phyloP scores from a whole-genome alignment of 2,113 vertebrate genomes.

The Pycnonotus jocosus region DNA sequence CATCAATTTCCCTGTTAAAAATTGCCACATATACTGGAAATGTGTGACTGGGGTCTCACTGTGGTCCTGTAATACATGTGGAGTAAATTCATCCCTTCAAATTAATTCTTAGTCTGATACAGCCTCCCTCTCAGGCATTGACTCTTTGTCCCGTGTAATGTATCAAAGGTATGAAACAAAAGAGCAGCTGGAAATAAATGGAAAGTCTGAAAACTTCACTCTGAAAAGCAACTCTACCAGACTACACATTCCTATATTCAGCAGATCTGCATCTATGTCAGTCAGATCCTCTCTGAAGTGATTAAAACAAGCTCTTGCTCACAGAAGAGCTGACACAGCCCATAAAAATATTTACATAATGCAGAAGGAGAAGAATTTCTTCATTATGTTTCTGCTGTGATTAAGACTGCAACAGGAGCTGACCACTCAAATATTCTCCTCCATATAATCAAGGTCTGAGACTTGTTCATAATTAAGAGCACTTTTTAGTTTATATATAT shows the following conservation, averaged over 20 bases:
- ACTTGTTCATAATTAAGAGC: background rate
- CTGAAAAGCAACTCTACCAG: background rate
- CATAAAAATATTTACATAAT: conserved; percentile 6
- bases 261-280: background rate
- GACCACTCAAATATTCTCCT: background rate
- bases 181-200: background rate
- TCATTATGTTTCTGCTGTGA: background rate
- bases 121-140: background rate
- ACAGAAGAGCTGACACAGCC: conserved; percentile 16
- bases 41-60: background rate
- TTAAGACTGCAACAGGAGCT: background rate
- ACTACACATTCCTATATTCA: background rate
- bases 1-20: background rate
- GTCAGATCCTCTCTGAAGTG: background rate
- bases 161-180: background rate
- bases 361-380: background rate
- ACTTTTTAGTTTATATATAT: background rate
- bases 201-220: background rate
- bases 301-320: background rate
- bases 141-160: background rate
- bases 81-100: background rate
- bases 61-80: background rate
- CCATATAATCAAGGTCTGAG: background rate
- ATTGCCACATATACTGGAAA: background rate
- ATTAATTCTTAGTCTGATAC: background rate